Percentiles rank a stretch among this genome's conserved stretches.
Conservation (phyloP, 2,113 vertebrate species). For the Sardina pilchardus region DNA sequence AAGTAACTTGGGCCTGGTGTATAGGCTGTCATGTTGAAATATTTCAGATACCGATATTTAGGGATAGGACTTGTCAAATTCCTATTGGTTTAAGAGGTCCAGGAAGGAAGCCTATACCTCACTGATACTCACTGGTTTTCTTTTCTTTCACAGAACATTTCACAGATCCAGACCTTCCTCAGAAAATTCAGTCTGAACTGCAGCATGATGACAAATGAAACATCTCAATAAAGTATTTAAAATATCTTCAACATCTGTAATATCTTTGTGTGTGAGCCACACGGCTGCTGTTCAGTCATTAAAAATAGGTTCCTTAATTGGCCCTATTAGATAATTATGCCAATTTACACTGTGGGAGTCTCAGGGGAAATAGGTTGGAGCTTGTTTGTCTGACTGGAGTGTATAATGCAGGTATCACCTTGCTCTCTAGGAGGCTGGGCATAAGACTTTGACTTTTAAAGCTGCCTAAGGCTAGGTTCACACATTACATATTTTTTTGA, state of each 20-base stretch:
- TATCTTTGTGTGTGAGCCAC: not conserved
- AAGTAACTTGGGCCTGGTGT: no score
- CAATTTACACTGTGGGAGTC: constrained; percentile 22
- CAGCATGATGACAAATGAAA: constrained; percentile 49
- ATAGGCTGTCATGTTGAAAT: not conserved
- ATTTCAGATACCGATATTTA: not conserved
- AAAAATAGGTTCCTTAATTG: constrained; percentile 23
- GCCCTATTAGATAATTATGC: constrained; percentile 27
- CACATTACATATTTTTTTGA: no score
- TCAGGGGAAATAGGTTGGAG: constrained; percentile 29
- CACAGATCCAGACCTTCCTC: constrained; percentile 57
- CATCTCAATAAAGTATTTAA: not conserved
- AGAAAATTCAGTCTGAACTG: constrained; percentile 43
- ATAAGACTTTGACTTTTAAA: not conserved
- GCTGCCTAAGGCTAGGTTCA: no score
- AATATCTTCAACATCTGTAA: not conserved
- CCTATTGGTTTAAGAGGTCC: not conserved
- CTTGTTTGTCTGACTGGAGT: constrained; percentile 30
- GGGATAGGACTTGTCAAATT: not conserved
- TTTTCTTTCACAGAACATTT: constrained; percentile 67
- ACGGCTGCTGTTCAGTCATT: not conserved
- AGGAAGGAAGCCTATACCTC: not conserved
- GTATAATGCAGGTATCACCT: not conserved
- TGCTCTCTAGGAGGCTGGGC: not conserved
- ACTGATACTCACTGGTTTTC: not conserved